Conservation (phyloP, 2,113 vertebrate genomes). For the Nesoenas mayeri region DNA sequence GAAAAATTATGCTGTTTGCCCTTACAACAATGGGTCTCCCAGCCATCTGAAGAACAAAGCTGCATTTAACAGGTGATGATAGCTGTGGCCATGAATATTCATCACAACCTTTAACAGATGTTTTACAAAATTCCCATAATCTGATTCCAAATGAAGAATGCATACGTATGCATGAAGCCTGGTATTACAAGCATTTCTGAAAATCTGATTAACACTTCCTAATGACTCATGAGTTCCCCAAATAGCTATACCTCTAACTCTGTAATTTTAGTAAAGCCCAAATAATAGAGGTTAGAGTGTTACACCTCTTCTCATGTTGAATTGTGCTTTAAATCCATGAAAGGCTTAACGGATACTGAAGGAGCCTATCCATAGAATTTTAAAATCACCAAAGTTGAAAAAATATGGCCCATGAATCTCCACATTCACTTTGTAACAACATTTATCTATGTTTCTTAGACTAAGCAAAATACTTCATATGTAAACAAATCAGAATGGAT, state of each 20-base stretch:
- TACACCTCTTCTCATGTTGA: not conserved
- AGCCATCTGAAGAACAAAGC: not conserved
- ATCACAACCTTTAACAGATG: constrained; percentile 39
- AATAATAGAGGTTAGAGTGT: not conserved
- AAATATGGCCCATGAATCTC: not conserved
- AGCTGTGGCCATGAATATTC: constrained; percentile 32
- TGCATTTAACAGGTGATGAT: not conserved
- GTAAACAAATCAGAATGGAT: not conserved
- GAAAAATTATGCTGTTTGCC: not conserved
- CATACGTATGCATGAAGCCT: not conserved
- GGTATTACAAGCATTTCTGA: not conserved
- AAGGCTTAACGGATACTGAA: not conserved
- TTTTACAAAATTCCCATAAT: constrained; percentile 6
- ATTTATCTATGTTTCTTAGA: not conserved
- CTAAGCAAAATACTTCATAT: not conserved
- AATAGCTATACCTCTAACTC: not conserved
- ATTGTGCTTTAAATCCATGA: not conserved
- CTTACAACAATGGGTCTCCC: not conserved
- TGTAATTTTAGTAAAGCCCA: not conserved
- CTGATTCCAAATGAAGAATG: not conserved
- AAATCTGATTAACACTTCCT: constrained; percentile 42
- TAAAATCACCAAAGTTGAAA: not conserved
- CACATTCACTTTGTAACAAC: not conserved
- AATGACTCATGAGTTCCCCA: not conserved
- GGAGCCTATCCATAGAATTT: not conserved